Evolutionary conservation across 2,888 invertebrate species (phyloP).

Genomic region (Pterostichus niger): DNA sequence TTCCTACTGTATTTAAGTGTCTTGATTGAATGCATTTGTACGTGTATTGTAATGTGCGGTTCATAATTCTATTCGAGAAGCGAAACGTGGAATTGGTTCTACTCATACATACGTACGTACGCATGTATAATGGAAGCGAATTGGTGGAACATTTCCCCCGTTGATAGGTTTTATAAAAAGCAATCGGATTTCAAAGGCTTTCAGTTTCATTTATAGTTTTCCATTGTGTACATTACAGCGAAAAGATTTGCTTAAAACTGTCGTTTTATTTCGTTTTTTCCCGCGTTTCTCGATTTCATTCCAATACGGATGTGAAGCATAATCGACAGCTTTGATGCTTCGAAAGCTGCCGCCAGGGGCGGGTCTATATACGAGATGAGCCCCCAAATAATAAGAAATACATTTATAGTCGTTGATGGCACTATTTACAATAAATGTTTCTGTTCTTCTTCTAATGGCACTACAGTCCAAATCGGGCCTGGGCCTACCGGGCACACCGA

Average conservation of each 20-base stretch:
- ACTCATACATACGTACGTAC: background rate
- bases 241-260: constrained; percentile 63
- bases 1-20: background rate
- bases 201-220: constrained; percentile 64
- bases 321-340: constrained; percentile 4
- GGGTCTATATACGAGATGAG: too few relatives aligned
- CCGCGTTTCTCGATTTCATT: constrained; percentile 21
- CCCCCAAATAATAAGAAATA: too few relatives aligned
- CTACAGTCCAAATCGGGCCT: too few relatives aligned
- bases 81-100: constrained; percentile 13
- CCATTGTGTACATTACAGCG: constrained; percentile 55
- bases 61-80: background rate
- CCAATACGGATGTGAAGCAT: constrained; percentile 3
- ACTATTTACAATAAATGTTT: too few relatives aligned
- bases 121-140: constrained; percentile 42
- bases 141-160: constrained; percentile 15
- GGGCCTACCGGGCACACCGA: too few relatives aligned
- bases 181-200: constrained; percentile 63
- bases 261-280: constrained; percentile 18
- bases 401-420: too few relatives aligned
- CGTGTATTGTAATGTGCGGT: background rate
- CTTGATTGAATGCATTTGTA: background rate
- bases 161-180: constrained; percentile 57
- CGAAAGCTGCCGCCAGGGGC: too few relatives aligned
- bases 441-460: too few relatives aligned